Evolutionary conservation across 1,140 invertebrate species (phyloP).

Genomic region (Vanessa atalanta): DNA sequence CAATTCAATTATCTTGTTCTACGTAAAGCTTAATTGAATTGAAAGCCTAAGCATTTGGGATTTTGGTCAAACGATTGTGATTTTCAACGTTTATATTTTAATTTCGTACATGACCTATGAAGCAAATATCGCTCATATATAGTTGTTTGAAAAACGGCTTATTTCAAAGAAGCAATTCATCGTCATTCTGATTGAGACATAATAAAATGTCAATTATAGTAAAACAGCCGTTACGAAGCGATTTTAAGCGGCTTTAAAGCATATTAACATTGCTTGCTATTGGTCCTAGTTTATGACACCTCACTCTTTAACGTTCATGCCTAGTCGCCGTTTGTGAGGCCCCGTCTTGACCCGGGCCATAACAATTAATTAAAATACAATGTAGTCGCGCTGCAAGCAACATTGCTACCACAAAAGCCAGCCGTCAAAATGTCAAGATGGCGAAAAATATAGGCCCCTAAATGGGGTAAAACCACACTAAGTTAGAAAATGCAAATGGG

Average conservation of each 20-base stretch:
- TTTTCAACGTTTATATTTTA: background rate
- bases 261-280: conserved; percentile 35
- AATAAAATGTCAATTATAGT: conserved; percentile 1
- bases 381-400: conserved; percentile 43
- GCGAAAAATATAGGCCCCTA: conserved; percentile 55
- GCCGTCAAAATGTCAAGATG: conserved; percentile 59
- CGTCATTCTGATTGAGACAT: background rate
- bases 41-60: background rate
- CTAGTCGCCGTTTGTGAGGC: conserved; percentile 51
- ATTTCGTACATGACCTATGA: background rate
- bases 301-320: conserved; percentile 54
- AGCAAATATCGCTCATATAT: background rate
- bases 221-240: background rate
- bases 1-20: conserved; percentile 20
- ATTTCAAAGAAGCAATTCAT: no score
- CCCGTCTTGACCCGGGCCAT: conserved; percentile 58
- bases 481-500: conserved; percentile 48
- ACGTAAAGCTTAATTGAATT: background rate
- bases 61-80: background rate
- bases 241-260: background rate
- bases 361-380: conserved; percentile 77
- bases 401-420: conserved; percentile 43
- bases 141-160: no score
- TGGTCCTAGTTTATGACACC: conserved; percentile 55
- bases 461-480: conserved; percentile 44